Percentiles rank a stretch among this genome's conserved stretches.
Conservation (phyloP, 2,113 vertebrate species). For the Microcebus tavaratra region DNA sequence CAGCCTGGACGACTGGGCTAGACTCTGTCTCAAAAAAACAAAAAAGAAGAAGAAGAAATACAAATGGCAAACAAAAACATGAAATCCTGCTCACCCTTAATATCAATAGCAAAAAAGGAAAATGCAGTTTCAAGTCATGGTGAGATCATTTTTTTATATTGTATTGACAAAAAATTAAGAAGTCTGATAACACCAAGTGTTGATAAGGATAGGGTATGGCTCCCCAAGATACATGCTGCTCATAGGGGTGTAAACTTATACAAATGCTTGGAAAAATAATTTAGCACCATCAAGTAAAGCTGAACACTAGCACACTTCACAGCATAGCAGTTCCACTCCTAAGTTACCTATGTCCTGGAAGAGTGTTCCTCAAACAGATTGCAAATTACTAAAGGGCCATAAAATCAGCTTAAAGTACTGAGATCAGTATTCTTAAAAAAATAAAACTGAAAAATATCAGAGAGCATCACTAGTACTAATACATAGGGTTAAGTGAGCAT, state of each 20-base stretch:
- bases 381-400: neutral
- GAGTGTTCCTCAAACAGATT: neutral
- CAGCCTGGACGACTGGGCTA: no score
- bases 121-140: neutral
- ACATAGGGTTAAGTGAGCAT: neutral
- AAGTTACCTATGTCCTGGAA: rapidly evolving
- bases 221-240: neutral
- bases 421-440: neutral
- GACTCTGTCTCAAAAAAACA: no score
- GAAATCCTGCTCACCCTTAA: neutral
- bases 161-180: neutral
- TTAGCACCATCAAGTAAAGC: neutral
- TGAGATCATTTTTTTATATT: neutral
- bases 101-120: neutral
- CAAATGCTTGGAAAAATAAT: neutral
- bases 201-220: neutral
- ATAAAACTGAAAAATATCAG: neutral
- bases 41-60: neutral
- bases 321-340: neutral
- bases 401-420: neutral
- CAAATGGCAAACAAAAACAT: neutral
- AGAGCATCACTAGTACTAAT: neutral
- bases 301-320: neutral
- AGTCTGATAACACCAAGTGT: neutral
- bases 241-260: neutral